A percentile compares a stretch with the other conserved stretches of the same genome.
These are phyloP conservation scores for Oncopodura yosiiana DNA, from an alignment of 1,140 invertebrate genomes.

Conservation along the genomic window DNA sequence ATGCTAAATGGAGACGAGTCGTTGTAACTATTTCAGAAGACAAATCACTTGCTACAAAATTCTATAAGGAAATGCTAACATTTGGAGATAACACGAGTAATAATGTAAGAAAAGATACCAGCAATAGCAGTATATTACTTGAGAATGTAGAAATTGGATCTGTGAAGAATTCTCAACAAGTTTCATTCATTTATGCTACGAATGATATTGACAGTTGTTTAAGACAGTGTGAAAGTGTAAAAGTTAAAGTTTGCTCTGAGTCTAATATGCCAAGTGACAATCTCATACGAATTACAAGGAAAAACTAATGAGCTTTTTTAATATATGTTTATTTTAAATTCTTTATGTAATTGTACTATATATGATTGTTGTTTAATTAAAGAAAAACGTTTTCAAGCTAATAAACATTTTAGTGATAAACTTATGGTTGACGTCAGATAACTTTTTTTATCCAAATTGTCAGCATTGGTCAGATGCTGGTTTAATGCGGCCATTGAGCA, in stretches of 20 bases:
- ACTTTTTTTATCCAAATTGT: not conserved
- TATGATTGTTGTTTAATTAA: not conserved
- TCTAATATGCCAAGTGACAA: not conserved
- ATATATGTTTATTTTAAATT: not conserved
- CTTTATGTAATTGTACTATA: not conserved
- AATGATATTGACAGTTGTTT: not conserved
- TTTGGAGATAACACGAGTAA: not conserved
- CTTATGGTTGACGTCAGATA: not conserved
- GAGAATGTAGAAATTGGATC: not conserved
- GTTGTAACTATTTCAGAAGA: constrained; percentile 2
- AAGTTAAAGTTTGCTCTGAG: not conserved
- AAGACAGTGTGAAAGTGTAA: not conserved
- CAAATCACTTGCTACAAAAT: not conserved
- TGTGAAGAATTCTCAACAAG: not conserved
- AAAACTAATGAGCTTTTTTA: too few species aligned
- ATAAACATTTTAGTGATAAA: not conserved
- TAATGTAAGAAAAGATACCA: not conserved
- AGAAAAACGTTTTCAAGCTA: not conserved
- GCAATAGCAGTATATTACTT: not conserved
- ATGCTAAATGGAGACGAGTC: constrained; percentile 10
- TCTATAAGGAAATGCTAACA: constrained; percentile 8
- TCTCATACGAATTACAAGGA: constrained; percentile 6
- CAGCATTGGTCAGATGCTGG: too few species aligned
- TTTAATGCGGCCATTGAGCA: too few species aligned
- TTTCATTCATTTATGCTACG: not conserved